Conservation (phyloP, 1,140 invertebrate species). For the Probaryconus sp. region DNA sequence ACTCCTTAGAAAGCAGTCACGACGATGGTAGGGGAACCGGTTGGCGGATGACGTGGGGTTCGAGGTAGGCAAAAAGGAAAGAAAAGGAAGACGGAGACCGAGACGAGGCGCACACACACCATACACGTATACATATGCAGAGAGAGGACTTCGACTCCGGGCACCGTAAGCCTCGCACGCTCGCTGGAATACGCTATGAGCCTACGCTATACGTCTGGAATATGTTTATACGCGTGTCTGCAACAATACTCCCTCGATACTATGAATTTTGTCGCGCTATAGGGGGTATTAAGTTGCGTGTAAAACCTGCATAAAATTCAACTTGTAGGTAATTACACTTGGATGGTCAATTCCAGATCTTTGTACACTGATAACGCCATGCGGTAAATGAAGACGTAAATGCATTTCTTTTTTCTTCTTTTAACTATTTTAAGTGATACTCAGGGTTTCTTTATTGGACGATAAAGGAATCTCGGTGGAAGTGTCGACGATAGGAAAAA, state of each 20-base stretch:
- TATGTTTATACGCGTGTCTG: conserved; percentile 33
- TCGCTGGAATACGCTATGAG: conserved; percentile 51
- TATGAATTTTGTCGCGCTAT: conserved; percentile 38
- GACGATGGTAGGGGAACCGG: not conserved
- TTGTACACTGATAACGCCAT: no score
- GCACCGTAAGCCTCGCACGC: conserved; percentile 47
- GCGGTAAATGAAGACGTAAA: no score
- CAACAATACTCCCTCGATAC: conserved; percentile 44
- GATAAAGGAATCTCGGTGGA: no score
- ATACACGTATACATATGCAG: no score
- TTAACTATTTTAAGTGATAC: no score
- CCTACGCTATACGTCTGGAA: conserved; percentile 35
- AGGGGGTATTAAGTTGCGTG: conserved; percentile 40
- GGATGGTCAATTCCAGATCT: no score
- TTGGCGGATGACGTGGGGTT: not conserved
- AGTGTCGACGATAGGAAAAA: no score
- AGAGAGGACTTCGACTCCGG: conserved; percentile 5
- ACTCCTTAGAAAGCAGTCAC: conserved; percentile 8
- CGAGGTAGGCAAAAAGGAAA: not conserved
- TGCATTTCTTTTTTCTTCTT: not conserved
- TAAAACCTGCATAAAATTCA: conserved; percentile 28
- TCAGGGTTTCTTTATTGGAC: no score
- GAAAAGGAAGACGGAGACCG: conserved; percentile 7
- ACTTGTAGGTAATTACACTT: conserved; percentile 29
- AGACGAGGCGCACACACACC: not conserved